phyloP scores from a whole-genome alignment of 2,888 invertebrate species.

The Watsonalla binaria region DNA sequence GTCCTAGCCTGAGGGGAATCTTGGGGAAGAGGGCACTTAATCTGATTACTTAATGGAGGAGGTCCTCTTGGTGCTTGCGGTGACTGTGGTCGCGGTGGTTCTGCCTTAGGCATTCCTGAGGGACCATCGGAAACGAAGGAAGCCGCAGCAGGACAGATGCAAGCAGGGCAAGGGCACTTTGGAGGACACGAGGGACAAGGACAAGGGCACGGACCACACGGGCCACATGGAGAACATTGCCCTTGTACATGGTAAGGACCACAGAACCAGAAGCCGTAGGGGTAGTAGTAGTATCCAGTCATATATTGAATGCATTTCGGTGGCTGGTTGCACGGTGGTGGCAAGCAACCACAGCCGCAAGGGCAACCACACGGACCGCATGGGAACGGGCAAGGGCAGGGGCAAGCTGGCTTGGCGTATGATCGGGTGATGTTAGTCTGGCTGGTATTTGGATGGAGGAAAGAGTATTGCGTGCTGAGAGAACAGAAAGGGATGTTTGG shows the following conservation, averaged over 20 bases:
- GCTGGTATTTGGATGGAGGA: constrained; percentile 8
- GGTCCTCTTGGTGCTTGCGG: background rate
- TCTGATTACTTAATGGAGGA: background rate
- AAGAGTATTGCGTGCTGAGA: background rate
- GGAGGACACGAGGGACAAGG: constrained; percentile 27
- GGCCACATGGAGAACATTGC: constrained; percentile 34
- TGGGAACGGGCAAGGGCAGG: constrained; percentile 32
- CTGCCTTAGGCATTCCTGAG: background rate
- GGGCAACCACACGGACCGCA: constrained; percentile 39
- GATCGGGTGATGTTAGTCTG: constrained; percentile 15
- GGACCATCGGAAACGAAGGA: constrained; percentile 33
- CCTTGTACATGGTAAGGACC: constrained; percentile 59
- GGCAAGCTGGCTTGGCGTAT: constrained; percentile 23
- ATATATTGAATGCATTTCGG: constrained; percentile 57
- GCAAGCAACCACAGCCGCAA: constrained; percentile 41
- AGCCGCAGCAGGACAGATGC: constrained; percentile 21
- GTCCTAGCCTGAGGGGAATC: constrained; percentile 4
- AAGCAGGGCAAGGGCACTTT: constrained; percentile 9
- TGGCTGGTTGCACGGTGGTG: constrained; percentile 53
- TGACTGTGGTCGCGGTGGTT: background rate
- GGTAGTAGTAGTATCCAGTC: constrained; percentile 66
- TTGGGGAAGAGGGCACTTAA: background rate
- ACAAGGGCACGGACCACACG: constrained; percentile 30
- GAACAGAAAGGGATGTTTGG: constrained; percentile 2
- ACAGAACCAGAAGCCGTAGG: constrained; percentile 64